Evolutionary conservation across 1,140 invertebrate species (phyloP), one percentile per base, ranked within the genome.

Genomic region (Pachyrhynchus sulphureomaculatus): DNA sequence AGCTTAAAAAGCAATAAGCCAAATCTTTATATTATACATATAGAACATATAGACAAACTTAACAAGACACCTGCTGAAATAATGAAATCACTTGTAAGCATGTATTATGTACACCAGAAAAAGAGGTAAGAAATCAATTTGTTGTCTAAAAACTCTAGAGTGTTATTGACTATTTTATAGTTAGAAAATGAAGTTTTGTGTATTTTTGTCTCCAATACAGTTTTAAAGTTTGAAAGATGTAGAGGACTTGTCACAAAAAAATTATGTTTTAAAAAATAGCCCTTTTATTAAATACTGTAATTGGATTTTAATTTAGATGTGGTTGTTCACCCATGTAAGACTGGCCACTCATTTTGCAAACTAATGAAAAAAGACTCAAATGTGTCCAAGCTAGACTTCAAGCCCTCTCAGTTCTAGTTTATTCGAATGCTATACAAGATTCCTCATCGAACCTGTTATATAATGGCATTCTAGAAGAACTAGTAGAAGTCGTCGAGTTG

Each of bases 371-470:
- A 68, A 81, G 92, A 37, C 74, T 93, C 37, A 84, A 91, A 61
- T 93, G 90, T 78, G 91, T 95, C 4, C 91, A 93, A 74, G 86
- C 86, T n/a, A 79, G 91, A 54, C 78, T 95, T 13, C 91, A 94
- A 78, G 90, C 92, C 1, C 79, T 95, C 34, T 93, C 92, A 20
- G 88, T 95, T 42, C 78, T 95, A 54, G 90, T 94, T 1, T 94
- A 94, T 72, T 92, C 90, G 13, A 92, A 92, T 81, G 87, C 91
- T 13, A 76, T 90, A 51, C 87, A 90, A 77, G 92, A 94, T 65
- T 72, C 70, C 10, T 83, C 87, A 20, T 89, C 90, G 69, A 86
- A 87, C 66, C 78, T 95, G 45, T 76, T 95, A 18, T 94, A 95
- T 72, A 85, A 86, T 66, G 92, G 92, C 26, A 82, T 95, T 37